A percentile compares a stretch with the other conserved stretches of the same genome.
These are phyloP conservation scores for Myotis brandtii DNA, from an alignment of 2,113 vertebrate genomes.

Conservation along the genomic window DNA sequence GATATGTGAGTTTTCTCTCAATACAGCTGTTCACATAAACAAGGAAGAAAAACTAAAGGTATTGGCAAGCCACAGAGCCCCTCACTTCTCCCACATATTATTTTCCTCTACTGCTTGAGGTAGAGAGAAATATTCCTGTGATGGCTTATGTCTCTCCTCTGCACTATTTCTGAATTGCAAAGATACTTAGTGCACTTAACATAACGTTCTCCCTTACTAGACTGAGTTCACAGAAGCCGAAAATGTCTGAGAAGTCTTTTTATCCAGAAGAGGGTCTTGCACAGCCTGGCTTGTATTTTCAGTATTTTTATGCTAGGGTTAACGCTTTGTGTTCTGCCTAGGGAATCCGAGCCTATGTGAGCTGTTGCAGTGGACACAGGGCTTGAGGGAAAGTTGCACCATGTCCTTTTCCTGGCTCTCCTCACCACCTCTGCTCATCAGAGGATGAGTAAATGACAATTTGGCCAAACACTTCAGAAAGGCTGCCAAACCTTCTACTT, in stretches of 20 bases:
- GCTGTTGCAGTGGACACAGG: not conserved
- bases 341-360: not conserved
- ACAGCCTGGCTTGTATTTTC: not conserved
- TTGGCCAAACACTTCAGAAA: not conserved
- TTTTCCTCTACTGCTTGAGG: not conserved
- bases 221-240: not conserved
- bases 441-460: not conserved
- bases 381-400: not conserved
- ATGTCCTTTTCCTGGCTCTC: not conserved
- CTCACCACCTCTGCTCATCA: not conserved
- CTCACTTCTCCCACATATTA: not conserved
- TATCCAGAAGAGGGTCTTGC: not conserved
- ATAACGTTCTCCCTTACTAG: not conserved
- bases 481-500: not conserved
- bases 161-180: slow-evolving; percentile 31
- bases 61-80: not conserved
- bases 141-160: not conserved
- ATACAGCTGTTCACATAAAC: not conserved
- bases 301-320: not conserved
- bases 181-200: not conserved
- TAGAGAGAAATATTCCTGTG: not conserved
- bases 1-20: not conserved
- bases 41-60: not conserved
- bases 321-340: not conserved
- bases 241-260: slow-evolving; percentile 18